phyloP scores from a whole-genome alignment of 2,113 vertebrate genomes.

The Gymnarchus niloticus region DNA sequence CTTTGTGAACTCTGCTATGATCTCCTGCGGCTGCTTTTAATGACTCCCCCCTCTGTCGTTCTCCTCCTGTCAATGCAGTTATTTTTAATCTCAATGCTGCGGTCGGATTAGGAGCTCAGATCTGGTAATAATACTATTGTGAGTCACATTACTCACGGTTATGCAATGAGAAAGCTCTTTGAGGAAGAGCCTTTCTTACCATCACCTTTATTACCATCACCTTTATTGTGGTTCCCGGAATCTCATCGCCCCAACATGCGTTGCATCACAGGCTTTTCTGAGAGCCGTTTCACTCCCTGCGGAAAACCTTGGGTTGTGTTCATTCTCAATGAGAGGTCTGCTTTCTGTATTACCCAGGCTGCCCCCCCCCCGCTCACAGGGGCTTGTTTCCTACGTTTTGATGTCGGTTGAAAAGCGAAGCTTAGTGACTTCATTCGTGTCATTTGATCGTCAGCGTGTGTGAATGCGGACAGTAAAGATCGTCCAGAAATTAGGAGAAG shows the following conservation, averaged over 20 bases:
- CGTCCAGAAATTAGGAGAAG: not conserved
- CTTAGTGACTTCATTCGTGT: not conserved
- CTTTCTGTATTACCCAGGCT: not conserved
- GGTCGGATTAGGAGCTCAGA: not conserved
- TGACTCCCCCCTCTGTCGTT: too few relatives aligned
- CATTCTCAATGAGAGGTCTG: not conserved
- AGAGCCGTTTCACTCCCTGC: not conserved
- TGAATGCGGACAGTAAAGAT: not conserved
- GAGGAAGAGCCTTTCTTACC: not conserved
- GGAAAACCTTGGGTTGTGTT: not conserved
- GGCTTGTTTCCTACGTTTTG: not conserved
- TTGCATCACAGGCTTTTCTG: not conserved
- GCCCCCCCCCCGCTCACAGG: not conserved
- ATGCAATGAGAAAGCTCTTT: not conserved
- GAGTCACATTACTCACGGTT: conserved; percentile 8
- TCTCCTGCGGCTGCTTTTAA: too few relatives aligned
- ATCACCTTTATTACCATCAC: not conserved
- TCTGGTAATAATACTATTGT: not conserved
- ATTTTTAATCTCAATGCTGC: not conserved
- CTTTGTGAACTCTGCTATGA: too few relatives aligned
- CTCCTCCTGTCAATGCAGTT: not conserved
- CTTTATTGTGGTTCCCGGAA: not conserved
- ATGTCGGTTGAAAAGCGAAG: not conserved
- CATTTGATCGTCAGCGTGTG: not conserved
- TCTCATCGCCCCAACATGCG: not conserved